Conservation (phyloP, 2,797 vertebrate species). For the Sylvilagus floridanus region DNA sequence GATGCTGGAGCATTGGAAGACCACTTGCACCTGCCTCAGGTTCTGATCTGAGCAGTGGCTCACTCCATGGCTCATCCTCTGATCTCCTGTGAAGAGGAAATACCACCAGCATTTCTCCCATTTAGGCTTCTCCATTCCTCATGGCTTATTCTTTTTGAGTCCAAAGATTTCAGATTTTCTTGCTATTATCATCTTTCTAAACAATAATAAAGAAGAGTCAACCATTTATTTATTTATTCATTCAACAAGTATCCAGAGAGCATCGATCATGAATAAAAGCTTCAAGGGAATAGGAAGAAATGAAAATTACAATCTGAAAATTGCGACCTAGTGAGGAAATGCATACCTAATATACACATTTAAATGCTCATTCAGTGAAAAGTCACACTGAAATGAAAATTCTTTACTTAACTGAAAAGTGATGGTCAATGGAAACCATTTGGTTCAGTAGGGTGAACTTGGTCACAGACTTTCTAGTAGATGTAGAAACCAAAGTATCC, state of each 20-base stretch:
- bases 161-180: neutral
- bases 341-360: neutral
- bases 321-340: neutral
- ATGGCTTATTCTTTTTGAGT: conserved; percentile 10
- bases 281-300: neutral
- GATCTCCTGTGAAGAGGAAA: neutral
- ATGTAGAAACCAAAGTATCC: neutral
- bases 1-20: neutral
- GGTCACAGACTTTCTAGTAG: neutral
- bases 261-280: neutral
- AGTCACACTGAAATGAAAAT: neutral
- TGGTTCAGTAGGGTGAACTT: neutral
- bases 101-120: neutral
- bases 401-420: neutral
- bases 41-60: neutral
- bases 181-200: conserved; percentile 13
- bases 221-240: conserved; percentile 6
- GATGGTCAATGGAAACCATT: neutral
- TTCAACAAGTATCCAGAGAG: conserved; percentile 4
- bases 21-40: neutral
- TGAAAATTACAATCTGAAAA: neutral
- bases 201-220: neutral
- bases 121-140: neutral
- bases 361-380: neutral
- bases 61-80: neutral